Conservation (phyloP, 2,113 vertebrate genomes). For the Poecilia latipinna region DNA sequence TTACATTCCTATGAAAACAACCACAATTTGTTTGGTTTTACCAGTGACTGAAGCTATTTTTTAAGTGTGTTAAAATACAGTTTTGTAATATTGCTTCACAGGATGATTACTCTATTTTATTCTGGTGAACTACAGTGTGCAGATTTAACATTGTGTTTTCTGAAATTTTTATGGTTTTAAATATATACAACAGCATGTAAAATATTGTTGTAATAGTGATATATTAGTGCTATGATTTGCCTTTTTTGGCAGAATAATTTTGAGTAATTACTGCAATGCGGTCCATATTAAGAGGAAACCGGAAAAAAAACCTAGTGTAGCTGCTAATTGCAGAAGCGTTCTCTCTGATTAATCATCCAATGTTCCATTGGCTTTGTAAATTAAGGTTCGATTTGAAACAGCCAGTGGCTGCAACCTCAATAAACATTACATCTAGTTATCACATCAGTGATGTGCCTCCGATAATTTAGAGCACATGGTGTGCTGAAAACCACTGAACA, state of each 20-base stretch:
- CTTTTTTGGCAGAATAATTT: neutral
- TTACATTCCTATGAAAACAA: neutral
- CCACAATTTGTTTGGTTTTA: neutral
- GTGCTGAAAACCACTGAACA: neutral
- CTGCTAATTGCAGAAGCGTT: constrained; percentile 27
- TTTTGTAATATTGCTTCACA: neutral
- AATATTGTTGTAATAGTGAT: neutral
- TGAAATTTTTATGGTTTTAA: neutral
- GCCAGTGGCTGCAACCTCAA: constrained; percentile 28
- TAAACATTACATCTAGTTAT: constrained; percentile 39
- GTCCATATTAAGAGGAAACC: neutral
- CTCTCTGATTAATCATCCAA: constrained; percentile 22
- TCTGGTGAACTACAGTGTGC: neutral
- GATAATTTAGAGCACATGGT: constrained; percentile 34
- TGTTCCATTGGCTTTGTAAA: constrained; percentile 35
- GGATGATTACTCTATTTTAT: neutral
- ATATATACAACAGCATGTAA: neutral
- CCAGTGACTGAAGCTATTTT: neutral
- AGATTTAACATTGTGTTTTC: neutral
- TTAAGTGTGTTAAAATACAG: neutral
- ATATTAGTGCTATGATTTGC: neutral
- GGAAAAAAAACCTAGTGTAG: neutral
- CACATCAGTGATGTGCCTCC: constrained; percentile 22
- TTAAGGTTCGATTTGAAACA: constrained; percentile 31
- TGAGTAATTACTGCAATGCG: neutral